These are phyloP conservation scores for Scleropages formosus DNA, from an alignment of 2,797 vertebrate species.

Conservation along the genomic window DNA sequence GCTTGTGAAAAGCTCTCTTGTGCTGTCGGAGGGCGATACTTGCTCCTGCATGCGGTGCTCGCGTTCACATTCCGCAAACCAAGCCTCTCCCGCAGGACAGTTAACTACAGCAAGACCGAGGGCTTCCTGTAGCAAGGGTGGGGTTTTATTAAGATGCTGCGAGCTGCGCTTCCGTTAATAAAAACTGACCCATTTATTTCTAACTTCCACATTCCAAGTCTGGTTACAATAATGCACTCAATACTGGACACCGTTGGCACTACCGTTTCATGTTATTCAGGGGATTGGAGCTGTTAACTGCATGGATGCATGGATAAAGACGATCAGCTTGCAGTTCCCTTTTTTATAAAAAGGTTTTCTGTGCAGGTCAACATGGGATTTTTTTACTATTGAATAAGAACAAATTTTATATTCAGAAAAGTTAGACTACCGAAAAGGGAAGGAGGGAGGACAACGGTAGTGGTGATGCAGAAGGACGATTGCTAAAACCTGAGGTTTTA, in stretches of 20 bases:
- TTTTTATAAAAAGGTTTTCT: background rate
- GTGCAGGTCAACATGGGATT: background rate
- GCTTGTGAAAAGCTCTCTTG: background rate
- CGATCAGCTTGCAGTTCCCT: constrained; percentile 2
- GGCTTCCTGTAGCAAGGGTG: background rate
- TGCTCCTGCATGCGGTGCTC: background rate
- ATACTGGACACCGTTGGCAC: background rate
- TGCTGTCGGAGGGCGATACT: constrained; percentile 42
- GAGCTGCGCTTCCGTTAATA: constrained; percentile 10
- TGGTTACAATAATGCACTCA: background rate
- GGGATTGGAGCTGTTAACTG: background rate
- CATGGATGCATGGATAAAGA: background rate
- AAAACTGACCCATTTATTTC: background rate
- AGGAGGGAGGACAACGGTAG: background rate
- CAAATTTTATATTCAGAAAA: background rate
- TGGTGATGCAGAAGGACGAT: background rate
- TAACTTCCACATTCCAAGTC: background rate
- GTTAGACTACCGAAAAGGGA: too few species aligned
- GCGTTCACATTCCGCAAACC: background rate
- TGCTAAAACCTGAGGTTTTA: background rate
- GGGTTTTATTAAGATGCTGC: too few species aligned
- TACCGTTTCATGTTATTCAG: background rate
- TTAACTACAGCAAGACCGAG: background rate
- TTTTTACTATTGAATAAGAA: background rate
- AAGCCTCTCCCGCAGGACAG: constrained; percentile 4